phyloP scores from a whole-genome alignment of 2,797 vertebrate genomes.

The Poeciliopsis paucimaculata region DNA sequence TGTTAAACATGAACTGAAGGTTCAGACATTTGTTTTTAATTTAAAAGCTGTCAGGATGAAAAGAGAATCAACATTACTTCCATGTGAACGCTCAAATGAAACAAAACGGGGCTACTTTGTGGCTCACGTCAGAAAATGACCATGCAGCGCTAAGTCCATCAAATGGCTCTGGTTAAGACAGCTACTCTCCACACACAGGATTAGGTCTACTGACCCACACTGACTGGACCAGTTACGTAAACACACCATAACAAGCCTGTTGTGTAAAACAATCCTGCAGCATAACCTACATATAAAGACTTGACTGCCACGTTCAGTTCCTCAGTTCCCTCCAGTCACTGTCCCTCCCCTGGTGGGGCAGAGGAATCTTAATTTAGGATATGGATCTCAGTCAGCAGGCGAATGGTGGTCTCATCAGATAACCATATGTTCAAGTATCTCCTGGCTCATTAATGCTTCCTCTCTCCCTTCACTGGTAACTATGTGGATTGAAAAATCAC shows the following conservation, averaged over 20 bases:
- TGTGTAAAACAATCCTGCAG: slow-evolving; percentile 38
- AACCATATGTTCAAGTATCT: slow-evolving; percentile 71
- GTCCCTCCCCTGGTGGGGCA: slow-evolving; percentile 52
- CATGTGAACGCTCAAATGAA: slow-evolving; percentile 10
- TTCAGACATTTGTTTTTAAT: background rate
- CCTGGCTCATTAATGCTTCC: slow-evolving; percentile 60
- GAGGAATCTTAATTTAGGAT: slow-evolving; percentile 69
- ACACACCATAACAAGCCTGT: slow-evolving; percentile 35
- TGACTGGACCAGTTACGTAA: slow-evolving; percentile 52
- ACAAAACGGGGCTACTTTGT: slow-evolving; percentile 54
- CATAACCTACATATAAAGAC: slow-evolving; percentile 27
- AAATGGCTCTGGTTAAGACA: slow-evolving; percentile 68
- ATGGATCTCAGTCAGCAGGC: slow-evolving; percentile 74
- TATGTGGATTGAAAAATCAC: slow-evolving; percentile 69
- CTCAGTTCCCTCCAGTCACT: slow-evolving; percentile 42
- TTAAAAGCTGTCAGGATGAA: background rate
- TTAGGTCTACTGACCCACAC: slow-evolving; percentile 66
- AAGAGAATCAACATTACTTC: slow-evolving; percentile 8
- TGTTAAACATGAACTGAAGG: background rate
- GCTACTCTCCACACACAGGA: slow-evolving; percentile 58
- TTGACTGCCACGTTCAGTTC: slow-evolving; percentile 34
- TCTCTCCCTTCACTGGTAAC: slow-evolving; percentile 58
- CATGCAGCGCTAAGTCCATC: slow-evolving; percentile 71
- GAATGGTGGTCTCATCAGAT: slow-evolving; percentile 68
- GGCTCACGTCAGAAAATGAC: slow-evolving; percentile 56